Percentiles rank a stretch among this genome's conserved stretches.
phyloP scores from a whole-genome alignment of 2,113 vertebrate genomes.

The Neodon shergylaensis region DNA sequence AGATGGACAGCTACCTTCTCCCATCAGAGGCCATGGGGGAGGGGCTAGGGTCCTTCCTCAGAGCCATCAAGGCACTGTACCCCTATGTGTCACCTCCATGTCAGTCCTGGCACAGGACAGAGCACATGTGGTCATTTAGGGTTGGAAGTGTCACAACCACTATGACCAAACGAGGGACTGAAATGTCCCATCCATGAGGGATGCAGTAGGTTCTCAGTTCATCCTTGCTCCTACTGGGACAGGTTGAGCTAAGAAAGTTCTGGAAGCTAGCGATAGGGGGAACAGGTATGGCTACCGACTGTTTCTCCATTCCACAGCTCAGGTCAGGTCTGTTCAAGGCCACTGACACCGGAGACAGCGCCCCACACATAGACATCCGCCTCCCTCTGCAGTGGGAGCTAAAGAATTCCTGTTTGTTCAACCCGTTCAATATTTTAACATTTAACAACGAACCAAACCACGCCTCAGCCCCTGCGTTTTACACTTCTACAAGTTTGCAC shows the following conservation, averaged over 20 bases:
- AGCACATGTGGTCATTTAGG: neutral
- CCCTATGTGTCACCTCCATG: accelerated
- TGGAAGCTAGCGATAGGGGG: neutral
- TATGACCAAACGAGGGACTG: neutral
- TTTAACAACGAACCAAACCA: constrained; percentile 36
- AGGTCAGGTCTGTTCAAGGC: neutral
- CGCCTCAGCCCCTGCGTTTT: neutral
- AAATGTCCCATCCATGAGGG: neutral
- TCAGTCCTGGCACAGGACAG: neutral
- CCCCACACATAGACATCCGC: accelerated
- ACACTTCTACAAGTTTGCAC: constrained; percentile 62
- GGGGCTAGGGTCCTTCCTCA: neutral
- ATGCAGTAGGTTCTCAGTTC: neutral
- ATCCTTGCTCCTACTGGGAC: neutral
- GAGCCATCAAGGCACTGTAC: neutral
- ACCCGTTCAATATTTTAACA: constrained; percentile 37
- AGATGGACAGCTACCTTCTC: neutral
- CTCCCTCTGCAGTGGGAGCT: constrained; percentile 58
- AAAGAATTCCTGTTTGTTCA: constrained; percentile 62
- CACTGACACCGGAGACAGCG: neutral
- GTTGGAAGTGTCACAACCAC: neutral
- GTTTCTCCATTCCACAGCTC: neutral
- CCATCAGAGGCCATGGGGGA: neutral
- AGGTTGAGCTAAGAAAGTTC: neutral
- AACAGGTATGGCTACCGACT: accelerated